Evolutionary conservation across 2,888 invertebrate genomes (phyloP).

Genomic region (Perizoma affinitatum): DNA sequence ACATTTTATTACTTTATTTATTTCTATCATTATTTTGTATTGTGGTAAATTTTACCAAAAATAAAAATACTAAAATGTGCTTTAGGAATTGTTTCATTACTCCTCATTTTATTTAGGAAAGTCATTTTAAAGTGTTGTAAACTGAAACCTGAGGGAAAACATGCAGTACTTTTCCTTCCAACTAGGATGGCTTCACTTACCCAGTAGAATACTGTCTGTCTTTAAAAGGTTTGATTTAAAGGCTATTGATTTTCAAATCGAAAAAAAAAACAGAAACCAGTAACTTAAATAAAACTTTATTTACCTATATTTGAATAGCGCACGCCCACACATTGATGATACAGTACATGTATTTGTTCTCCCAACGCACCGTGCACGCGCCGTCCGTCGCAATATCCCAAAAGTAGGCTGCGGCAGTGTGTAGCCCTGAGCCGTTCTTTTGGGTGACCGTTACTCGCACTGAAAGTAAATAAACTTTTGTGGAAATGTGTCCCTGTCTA

Average conservation of each 20-base stretch:
- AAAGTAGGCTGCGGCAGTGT: conserved; percentile 92
- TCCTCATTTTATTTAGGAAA: background rate
- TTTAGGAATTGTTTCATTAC: conserved; percentile 72
- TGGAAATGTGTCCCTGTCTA: background rate
- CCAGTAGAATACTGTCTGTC: no score
- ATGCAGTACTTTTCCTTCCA: no score
- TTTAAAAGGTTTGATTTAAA: no score
- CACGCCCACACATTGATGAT: conserved; percentile 92
- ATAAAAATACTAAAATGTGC: conserved; percentile 84
- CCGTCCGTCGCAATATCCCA: conserved; percentile 93
- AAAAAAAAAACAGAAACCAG: background rate
- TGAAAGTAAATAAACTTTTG: conserved; percentile 48
- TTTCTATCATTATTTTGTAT: conserved; percentile 84
- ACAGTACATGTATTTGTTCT: conserved; percentile 94
- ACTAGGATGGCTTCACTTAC: no score
- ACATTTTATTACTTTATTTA: conserved; percentile 84
- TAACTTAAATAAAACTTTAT: conserved; percentile 16
- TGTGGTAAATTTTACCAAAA: conserved; percentile 84
- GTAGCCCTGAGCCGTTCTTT: conserved; percentile 92
- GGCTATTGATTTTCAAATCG: no score
- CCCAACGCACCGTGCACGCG: conserved; percentile 93
- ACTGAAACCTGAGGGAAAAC: background rate
- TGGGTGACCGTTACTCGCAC: conserved; percentile 93
- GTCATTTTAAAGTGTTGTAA: no score
- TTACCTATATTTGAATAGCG: conserved; percentile 73